phyloP scores from a whole-genome alignment of 1,140 invertebrate genomes.

The Panulirus ornatus region DNA sequence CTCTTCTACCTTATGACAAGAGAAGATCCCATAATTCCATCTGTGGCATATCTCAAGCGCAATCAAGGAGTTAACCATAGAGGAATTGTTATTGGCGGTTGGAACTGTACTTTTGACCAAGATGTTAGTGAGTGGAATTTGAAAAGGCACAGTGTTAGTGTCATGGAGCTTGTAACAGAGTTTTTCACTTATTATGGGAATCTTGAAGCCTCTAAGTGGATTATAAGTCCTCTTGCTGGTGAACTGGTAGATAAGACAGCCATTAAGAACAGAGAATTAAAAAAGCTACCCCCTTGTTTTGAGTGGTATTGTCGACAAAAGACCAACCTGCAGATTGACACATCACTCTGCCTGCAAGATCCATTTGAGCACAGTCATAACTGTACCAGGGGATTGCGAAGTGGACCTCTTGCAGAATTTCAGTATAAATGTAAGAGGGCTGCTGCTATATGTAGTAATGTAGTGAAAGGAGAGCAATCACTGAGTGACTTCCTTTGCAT shows the following conservation, averaged over 20 bases:
- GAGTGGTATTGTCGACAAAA: conserved; percentile 77
- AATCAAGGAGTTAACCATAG: not conserved
- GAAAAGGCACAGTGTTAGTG: conserved; percentile 74
- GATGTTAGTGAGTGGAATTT: conserved; percentile 64
- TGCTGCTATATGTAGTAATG: conserved; percentile 33
- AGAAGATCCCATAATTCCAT: conserved; percentile 78
- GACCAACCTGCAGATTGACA: conserved; percentile 76
- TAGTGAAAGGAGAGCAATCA: conserved; percentile 35
- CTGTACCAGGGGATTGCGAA: conserved; percentile 76
- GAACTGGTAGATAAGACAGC: conserved; percentile 77
- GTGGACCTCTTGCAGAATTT: conserved; percentile 52
- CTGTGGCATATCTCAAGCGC: conserved; percentile 78
- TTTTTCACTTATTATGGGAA: conserved; percentile 82
- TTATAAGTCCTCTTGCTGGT: conserved; percentile 82
- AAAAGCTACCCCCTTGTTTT: conserved; percentile 78
- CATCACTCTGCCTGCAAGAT: conserved; percentile 82
- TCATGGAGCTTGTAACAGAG: conserved; percentile 80
- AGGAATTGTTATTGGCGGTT: conserved; percentile 77
- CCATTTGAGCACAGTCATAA: conserved; percentile 83
- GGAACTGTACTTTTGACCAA: conserved; percentile 80
- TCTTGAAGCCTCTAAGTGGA: conserved; percentile 80
- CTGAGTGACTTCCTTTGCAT: conserved; percentile 45
- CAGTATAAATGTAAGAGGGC: conserved; percentile 55
- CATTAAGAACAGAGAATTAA: conserved; percentile 77
- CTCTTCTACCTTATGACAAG: conserved; percentile 45